Evolutionary conservation across 2,888 invertebrate species (phyloP).

Genomic region (Plebejus argus): DNA sequence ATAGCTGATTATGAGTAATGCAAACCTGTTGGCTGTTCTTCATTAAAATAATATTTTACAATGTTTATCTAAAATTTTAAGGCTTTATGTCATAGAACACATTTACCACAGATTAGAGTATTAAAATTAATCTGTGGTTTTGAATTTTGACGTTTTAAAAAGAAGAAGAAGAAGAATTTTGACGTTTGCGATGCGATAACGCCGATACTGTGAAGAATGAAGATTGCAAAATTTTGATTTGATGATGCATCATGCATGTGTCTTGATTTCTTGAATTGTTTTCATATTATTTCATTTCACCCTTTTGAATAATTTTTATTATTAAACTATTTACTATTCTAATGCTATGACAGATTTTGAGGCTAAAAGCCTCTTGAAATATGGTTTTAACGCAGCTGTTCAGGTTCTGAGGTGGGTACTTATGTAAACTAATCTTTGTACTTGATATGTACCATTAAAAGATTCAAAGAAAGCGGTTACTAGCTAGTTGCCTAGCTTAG

Average conservation of each 20-base stretch:
- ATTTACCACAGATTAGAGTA: too few species aligned
- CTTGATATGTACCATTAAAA: background rate
- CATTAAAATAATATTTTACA: background rate
- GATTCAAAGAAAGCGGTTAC: background rate
- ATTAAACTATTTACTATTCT: slow-evolving; percentile 49
- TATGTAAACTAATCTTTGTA: background rate
- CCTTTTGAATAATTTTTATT: slow-evolving; percentile 33
- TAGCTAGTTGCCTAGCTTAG: background rate
- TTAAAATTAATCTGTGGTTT: too few species aligned
- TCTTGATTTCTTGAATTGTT: slow-evolving; percentile 59
- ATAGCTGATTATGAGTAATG: background rate
- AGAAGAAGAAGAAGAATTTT: too few species aligned
- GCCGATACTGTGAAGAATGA: too few species aligned
- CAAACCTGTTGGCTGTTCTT: background rate
- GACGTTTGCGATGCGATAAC: too few species aligned
- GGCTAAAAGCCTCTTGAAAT: slow-evolving; percentile 77
- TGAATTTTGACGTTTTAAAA: too few species aligned
- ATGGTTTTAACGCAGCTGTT: slow-evolving; percentile 88
- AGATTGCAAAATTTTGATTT: slow-evolving; percentile 5
- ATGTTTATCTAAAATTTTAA: too few species aligned
- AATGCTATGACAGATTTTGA: slow-evolving; percentile 75
- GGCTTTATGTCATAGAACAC: too few species aligned
- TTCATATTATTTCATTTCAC: slow-evolving; percentile 59
- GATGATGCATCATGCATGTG: slow-evolving; percentile 49
- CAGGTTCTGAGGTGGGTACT: slow-evolving; percentile 85